Conservation (phyloP, 2,888 invertebrate genomes). For the Scelioninae gen. 1 region DNA sequence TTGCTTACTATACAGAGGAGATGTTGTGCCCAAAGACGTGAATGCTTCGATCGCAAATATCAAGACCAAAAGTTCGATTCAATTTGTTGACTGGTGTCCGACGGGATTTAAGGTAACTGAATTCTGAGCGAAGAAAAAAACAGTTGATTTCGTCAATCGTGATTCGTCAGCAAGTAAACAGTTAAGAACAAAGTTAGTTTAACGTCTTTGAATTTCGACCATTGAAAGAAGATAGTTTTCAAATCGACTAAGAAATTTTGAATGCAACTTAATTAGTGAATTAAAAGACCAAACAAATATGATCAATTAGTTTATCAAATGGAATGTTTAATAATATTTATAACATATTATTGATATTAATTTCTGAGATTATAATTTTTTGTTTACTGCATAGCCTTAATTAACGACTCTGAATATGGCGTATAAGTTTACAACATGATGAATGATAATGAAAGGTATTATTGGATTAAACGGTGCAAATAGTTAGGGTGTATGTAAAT, state of each 20-base stretch:
- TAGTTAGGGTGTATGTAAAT: slow-evolving; percentile 42
- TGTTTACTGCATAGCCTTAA: slow-evolving; percentile 15
- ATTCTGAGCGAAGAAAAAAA: too few species aligned
- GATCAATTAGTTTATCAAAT: too few species aligned
- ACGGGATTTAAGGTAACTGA: slow-evolving; percentile 87
- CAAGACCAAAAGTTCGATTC: slow-evolving; percentile 87
- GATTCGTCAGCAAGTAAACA: too few species aligned
- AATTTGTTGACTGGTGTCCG: slow-evolving; percentile 88
- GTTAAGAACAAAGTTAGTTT: too few species aligned
- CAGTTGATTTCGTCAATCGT: too few species aligned
- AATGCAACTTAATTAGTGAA: too few species aligned
- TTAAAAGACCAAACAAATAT: too few species aligned
- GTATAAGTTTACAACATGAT: slow-evolving; percentile 22
- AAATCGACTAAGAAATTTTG: too few species aligned
- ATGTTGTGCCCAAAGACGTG: slow-evolving; percentile 88
- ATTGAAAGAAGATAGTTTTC: too few species aligned
- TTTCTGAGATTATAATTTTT: slow-evolving; percentile 5
- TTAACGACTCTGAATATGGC: slow-evolving; percentile 21
- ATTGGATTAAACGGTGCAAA: slow-evolving; percentile 49
- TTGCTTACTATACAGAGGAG: slow-evolving; percentile 86
- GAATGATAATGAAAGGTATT: slow-evolving; percentile 48
- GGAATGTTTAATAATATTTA: too few species aligned
- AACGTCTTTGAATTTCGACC: too few species aligned
- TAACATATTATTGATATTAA: too few species aligned
- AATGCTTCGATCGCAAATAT: slow-evolving; percentile 87